Base-by-base conservation (phyloP, 64 coral and sea anemone species). In the Porites australiensis region DNA sequence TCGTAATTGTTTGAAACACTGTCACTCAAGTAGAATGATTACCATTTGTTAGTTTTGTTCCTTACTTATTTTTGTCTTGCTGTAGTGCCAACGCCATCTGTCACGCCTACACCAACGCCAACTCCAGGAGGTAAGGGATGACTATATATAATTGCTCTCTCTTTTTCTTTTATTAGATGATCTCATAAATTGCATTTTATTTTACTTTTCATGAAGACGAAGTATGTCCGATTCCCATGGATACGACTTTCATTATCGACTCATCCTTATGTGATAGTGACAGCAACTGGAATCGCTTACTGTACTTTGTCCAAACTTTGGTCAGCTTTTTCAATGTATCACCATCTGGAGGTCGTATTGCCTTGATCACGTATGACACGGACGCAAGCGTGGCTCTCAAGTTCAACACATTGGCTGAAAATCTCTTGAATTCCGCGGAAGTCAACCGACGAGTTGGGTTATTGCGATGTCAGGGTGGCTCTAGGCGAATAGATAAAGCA, bases 401-500 rank as follows among this genome's bases (percentile, higher is more conserved):
- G 73, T 93, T 93, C 43, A 87, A 93, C 72, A 79, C 82, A 16
- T 70, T 93, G 11, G 52, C 74, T 8, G 91, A 61, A 21, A 46
- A 20, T 53, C 20, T 87, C 10, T 59, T 93, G n/a, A 93, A 93
- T 8, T 70, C 48, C 14, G 58, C 51, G 11, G 58, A 79, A 77
- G 91, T 93, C 0, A 22, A 64, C 3, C 66, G 43, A 81, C 58
- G 52, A 65, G 64, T 93, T 57, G 82, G 86, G 53, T 21, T 3
- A 2, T 53, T 93, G 19, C 54, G 71, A 16, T 88, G 87, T 72
- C 83, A 62, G 54, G 82, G 83, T 51, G 92, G 92, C 37, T 77
- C 51, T 14, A 89, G 77, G 15, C 82, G 82, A 52, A 94, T 94
- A 58, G 92, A 94, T 52, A 94, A 74, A 66, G 92, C 77, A 77